A percentile compares a stretch with the other conserved stretches of the same genome.
phyloP scores from a whole-genome alignment of 2,113 vertebrate genomes.

The Hyaena hyaena region DNA sequence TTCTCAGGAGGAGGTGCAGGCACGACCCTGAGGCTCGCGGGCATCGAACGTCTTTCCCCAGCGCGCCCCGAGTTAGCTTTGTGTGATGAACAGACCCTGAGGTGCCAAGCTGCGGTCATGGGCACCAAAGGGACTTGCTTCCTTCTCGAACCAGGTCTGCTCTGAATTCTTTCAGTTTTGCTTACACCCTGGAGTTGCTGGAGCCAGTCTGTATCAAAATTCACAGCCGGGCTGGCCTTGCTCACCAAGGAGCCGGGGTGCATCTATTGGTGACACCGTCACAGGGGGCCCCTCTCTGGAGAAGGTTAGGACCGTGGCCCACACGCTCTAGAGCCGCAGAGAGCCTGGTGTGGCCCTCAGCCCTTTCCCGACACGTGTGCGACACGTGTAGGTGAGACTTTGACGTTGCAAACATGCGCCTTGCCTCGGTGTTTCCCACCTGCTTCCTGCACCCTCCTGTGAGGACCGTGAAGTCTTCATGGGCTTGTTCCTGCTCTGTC shows the following conservation, averaged over 20 bases:
- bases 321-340: background rate
- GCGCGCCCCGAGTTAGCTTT: background rate
- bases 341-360: background rate
- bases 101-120: background rate
- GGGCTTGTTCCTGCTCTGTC: background rate
- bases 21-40: background rate
- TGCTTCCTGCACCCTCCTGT: background rate
- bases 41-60: background rate
- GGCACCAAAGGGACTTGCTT: background rate
- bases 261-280: slow-evolving; percentile 62
- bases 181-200: slow-evolving; percentile 74
- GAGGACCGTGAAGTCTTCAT: background rate
- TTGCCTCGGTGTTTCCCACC: background rate
- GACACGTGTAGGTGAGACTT: background rate
- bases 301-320: slow-evolving; percentile 26
- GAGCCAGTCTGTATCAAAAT: slow-evolving; percentile 69
- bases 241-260: slow-evolving; percentile 73
- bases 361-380: background rate
- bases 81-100: background rate
- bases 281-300: slow-evolving; percentile 58
- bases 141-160: slow-evolving; percentile 27
- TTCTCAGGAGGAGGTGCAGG: background rate
- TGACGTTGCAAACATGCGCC: background rate
- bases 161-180: slow-evolving; percentile 61
- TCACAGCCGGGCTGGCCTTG: slow-evolving; percentile 72